phyloP scores from a whole-genome alignment of 2,113 vertebrate species.

The Columba livia region DNA sequence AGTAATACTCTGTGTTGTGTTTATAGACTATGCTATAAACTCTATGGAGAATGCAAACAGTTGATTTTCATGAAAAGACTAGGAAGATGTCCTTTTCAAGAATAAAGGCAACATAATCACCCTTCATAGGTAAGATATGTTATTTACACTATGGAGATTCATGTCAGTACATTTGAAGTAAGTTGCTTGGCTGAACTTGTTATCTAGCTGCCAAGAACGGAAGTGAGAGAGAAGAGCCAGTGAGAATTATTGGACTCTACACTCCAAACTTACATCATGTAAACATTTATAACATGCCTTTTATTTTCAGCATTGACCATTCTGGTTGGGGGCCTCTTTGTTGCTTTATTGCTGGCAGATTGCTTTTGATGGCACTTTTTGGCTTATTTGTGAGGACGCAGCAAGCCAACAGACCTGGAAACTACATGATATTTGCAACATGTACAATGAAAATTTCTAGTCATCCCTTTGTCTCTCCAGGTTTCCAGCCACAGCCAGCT shows the following conservation, averaged over 20 bases:
- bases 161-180: constrained; percentile 55
- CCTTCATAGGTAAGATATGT: constrained; percentile 59
- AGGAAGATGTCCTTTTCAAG: constrained; percentile 17
- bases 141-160: constrained; percentile 46
- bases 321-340: background rate
- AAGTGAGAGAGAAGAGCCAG: constrained; percentile 63
- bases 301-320: constrained; percentile 47
- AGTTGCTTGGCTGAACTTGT: constrained; percentile 68
- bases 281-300: constrained; percentile 53
- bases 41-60: background rate
- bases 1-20: background rate
- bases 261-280: constrained; percentile 56
- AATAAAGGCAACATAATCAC: constrained; percentile 17
- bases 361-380: constrained; percentile 6
- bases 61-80: background rate
- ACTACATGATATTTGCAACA: background rate
- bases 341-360: background rate
- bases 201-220: constrained; percentile 60
- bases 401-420: background rate
- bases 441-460: background rate
- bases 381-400: background rate
- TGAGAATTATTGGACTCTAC: constrained; percentile 49
- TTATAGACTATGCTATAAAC: background rate
- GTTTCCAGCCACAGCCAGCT: background rate
- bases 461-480: background rate